Evolutionary conservation across 2,113 vertebrate species (phyloP), one percentile per base, ranked within the genome.

Genomic region (Carlito syrichta): DNA sequence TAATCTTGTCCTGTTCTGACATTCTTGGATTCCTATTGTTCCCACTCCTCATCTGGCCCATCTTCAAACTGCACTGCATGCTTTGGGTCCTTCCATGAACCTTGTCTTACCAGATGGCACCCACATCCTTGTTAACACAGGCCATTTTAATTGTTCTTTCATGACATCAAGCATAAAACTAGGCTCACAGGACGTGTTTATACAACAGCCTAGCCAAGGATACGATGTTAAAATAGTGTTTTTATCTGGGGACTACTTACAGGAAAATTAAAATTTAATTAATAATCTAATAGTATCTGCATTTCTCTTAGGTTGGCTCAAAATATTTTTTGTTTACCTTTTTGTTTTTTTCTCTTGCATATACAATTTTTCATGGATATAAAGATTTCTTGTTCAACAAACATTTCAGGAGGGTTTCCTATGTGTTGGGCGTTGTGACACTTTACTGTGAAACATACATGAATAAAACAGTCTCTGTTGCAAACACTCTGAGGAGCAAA

Each of bases 191-290:
- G 48, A 91, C 71, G 12, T 58, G 16, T 86, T 96, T 96, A 66
- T 43, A 50, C 27, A 50, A 22, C 76, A 96, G 62, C 76, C 35
- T 82, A 66, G 12, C 66, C 50, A 76, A 92, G 83, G 74, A 63
- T 43, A 95, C 60, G 78, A 54, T 93, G 58, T 58, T 95, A 69
- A 86, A 93, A 94, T 84, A 92, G 71, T 35, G 93, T n/a, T n/a
- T 68, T 94, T 68, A 87, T 92, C 88, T 86, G 63, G 91, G 91
- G 96, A 95, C 86, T 79, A 89, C 91, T 96, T 95, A 85, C 1
- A 92, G 40, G 76, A 93, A 93, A 96, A 93, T 97, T 97, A 96
- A 97, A 97, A 85, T 95, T 97, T 96, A 98, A 96, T 94, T 92
- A 97, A 97, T 97, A 95, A 96, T 96, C 83, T 95, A 94, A 96